phyloP scores from a whole-genome alignment of 2,113 vertebrate genomes.

The Sardina pilchardus region DNA sequence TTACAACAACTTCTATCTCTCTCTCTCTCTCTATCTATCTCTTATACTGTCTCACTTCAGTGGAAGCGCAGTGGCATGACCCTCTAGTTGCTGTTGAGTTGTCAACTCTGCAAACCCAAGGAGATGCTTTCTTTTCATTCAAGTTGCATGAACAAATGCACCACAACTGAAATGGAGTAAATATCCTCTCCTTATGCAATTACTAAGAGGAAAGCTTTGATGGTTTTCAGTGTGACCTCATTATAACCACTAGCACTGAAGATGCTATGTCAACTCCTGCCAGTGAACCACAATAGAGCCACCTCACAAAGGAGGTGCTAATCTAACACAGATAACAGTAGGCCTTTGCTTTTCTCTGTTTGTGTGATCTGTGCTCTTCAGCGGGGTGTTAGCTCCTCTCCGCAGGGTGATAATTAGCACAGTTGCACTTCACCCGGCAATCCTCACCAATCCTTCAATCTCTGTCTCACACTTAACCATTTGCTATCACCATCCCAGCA shows the following conservation, averaged over 20 bases:
- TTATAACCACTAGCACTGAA: background rate
- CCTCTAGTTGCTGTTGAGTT: background rate
- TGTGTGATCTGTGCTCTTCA: background rate
- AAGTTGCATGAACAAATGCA: background rate
- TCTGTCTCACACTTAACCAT: constrained; percentile 19
- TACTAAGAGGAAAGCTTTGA: background rate
- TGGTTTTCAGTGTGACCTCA: background rate
- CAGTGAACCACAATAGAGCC: background rate
- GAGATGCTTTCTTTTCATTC: background rate
- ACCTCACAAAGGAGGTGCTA: background rate
- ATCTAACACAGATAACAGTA: background rate
- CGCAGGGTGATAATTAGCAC: background rate
- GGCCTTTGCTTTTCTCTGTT: background rate
- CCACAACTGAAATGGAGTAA: background rate
- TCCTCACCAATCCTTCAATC: constrained; percentile 18
- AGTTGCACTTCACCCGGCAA: background rate
- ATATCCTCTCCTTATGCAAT: background rate
- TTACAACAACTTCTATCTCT: constrained; percentile 25
- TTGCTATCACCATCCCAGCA: constrained; percentile 12
- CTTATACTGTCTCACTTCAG: background rate
- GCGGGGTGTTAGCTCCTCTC: background rate
- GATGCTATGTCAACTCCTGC: background rate
- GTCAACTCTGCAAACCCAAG: background rate
- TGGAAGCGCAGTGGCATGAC: background rate
- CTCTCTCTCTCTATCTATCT: background rate